Evolutionary conservation across 2,113 vertebrate species (phyloP).

Genomic region (Leptobrachium leishanense): DNA sequence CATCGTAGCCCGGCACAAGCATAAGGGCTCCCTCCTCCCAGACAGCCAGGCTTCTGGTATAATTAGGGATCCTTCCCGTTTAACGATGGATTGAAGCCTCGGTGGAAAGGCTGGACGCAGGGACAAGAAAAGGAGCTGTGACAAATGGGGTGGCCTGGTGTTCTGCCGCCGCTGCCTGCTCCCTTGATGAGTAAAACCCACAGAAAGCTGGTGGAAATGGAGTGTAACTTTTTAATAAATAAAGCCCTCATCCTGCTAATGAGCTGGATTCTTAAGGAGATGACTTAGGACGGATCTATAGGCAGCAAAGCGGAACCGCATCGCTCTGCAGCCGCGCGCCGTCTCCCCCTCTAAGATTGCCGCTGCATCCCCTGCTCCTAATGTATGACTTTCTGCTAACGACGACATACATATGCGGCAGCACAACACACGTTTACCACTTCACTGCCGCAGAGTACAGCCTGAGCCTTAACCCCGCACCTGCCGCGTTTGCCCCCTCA

Average conservation of each 20-base stretch:
- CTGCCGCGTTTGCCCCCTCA: too few relatives aligned
- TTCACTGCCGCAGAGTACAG: too few relatives aligned
- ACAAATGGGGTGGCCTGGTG: neutral
- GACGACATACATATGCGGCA: neutral
- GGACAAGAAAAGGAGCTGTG: neutral
- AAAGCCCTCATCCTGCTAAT: conserved; percentile 20
- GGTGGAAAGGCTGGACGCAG: too few relatives aligned
- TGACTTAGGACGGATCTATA: conserved; percentile 11
- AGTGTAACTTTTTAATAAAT: conserved; percentile 24
- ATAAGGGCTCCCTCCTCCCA: too few relatives aligned
- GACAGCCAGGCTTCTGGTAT: too few relatives aligned
- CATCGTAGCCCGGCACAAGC: too few relatives aligned
- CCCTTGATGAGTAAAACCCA: conserved; percentile 13
- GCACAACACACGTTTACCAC: neutral
- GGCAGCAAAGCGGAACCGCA: neutral
- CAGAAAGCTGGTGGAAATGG: conserved; percentile 13
- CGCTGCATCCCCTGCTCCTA: neutral
- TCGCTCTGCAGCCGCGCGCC: neutral
- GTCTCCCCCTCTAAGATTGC: neutral
- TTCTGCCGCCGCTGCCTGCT: neutral
- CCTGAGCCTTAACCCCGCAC: too few relatives aligned
- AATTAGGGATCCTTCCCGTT: neutral
- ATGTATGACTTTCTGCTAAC: neutral
- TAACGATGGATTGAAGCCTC: neutral
- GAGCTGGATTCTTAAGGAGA: conserved; percentile 8